Base-by-base conservation (phyloP, 2,113 vertebrate species). In the Rhabdomys dilectus region DNA sequence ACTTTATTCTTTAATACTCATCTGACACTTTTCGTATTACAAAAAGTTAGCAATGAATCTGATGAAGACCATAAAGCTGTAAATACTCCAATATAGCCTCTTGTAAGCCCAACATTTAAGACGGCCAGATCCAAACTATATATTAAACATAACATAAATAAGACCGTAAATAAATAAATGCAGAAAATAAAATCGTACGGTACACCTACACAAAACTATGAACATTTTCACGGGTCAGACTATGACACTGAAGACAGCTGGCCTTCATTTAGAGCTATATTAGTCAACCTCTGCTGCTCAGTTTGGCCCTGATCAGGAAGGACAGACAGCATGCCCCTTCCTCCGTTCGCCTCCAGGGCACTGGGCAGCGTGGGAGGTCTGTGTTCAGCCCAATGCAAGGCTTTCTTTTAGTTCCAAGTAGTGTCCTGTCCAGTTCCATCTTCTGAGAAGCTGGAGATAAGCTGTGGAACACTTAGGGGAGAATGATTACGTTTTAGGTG, bases 91-190 rank as follows among this genome's bases (percentile, higher is more conserved):
- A 85, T 97, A 97, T 93, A 98, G 87, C 81, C 96, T 98, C 86
- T 96, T 98, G 97, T 97, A 96, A 70, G 64, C 97, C 96, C 97
- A 95, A 98, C 97, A 98, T 97, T 98, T 98, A 98, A 98, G 98
- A 99, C 98, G 97, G 97, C 97, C 98, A 99, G 98, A 99, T 99
- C 98, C 98, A 98, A 99, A 99, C 99, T 99, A 98, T 97, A 98
- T 97, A 98, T 98, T 98, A 98, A 98, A 98, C 98, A 98, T 97
- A 98, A 99, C 99, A 99, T 99, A 99, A 99, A 99, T 99, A 99
- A 99, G 98, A 98, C 98, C 93, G 98, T 98, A 99, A 99, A 99
- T 99, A 99, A 99, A 99, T 99, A 99, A 99, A 98, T 98, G 98
- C 96, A 98, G 98, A 98, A 98, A 99, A 98, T 97, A 98, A 97